These are phyloP conservation scores for Bellardia bayeri DNA, from an alignment of 2,888 invertebrate genomes.

Conservation along the genomic window DNA sequence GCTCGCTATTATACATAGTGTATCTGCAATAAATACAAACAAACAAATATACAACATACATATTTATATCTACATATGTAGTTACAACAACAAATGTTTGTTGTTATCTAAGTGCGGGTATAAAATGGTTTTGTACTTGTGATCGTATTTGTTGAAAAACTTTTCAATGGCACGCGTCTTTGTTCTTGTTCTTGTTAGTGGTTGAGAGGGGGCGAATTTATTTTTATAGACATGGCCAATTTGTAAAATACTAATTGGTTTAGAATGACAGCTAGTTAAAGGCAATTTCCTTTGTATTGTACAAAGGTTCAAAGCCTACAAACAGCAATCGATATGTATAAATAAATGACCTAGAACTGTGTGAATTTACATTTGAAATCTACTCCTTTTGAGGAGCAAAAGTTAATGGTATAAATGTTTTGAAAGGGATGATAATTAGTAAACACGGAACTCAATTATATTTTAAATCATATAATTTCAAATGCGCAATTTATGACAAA, in stretches of 20 bases:
- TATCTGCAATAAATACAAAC: slow-evolving; percentile 34
- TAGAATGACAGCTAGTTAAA: slow-evolving; percentile 42
- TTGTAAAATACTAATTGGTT: slow-evolving; percentile 61
- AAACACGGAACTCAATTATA: neutral
- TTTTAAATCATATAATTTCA: neutral
- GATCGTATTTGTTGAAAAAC: slow-evolving; percentile 52
- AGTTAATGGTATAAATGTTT: neutral
- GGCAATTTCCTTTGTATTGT: slow-evolving; percentile 20
- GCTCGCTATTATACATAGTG: slow-evolving; percentile 13
- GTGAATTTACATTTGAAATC: neutral
- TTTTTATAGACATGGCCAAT: slow-evolving; percentile 45
- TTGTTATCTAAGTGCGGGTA: slow-evolving; percentile 28
- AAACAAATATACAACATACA: neutral
- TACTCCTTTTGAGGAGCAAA: neutral
- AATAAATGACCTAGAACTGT: slow-evolving; percentile 5
- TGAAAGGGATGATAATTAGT: neutral
- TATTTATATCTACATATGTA: neutral
- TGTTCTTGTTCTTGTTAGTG: slow-evolving; percentile 16
- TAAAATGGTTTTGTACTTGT: slow-evolving; percentile 44
- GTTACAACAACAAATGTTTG: neutral
- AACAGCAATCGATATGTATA: neutral
- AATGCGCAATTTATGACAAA: neutral
- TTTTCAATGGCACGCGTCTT: slow-evolving; percentile 67
- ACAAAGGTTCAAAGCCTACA: neutral
- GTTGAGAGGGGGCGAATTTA: neutral